phyloP scores from a whole-genome alignment of 2,888 invertebrate genomes.

The Lacanobia wlatinum region DNA sequence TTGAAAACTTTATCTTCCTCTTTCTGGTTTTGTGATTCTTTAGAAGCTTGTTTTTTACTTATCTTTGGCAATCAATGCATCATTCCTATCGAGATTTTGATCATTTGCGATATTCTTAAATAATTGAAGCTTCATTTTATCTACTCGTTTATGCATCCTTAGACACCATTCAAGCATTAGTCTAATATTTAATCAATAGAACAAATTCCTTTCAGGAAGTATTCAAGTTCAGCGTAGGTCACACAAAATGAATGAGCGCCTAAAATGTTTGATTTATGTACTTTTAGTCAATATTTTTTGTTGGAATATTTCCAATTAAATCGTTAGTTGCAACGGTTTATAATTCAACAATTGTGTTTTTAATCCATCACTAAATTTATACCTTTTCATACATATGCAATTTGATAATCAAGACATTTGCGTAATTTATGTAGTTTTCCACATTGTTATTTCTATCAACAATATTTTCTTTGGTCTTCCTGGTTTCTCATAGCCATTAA shows the following conservation, averaged over 20 bases:
- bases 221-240: conserved; percentile 30
- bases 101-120: background rate
- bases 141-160: background rate
- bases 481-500: too few species aligned
- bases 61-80: background rate
- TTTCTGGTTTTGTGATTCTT: conserved; percentile 3
- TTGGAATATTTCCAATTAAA: conserved; percentile 14
- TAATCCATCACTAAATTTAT: background rate
- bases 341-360: background rate
- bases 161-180: background rate
- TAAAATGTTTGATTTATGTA: conserved; percentile 23
- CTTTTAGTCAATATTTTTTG: conserved; percentile 14
- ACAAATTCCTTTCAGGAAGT: conserved; percentile 33
- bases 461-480: too few species aligned
- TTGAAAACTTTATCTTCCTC: conserved; percentile 16
- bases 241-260: conserved; percentile 3
- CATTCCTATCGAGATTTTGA: background rate
- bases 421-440: too few species aligned
- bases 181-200: conserved; percentile 26
- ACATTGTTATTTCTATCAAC: too few species aligned
- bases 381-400: too few species aligned
- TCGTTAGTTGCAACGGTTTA: background rate
- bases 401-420: too few species aligned
- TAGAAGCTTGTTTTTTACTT: background rate
- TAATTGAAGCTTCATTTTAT: background rate